Evolutionary conservation across 2,113 vertebrate species (phyloP).

Genomic region (Thomomys bottae): DNA sequence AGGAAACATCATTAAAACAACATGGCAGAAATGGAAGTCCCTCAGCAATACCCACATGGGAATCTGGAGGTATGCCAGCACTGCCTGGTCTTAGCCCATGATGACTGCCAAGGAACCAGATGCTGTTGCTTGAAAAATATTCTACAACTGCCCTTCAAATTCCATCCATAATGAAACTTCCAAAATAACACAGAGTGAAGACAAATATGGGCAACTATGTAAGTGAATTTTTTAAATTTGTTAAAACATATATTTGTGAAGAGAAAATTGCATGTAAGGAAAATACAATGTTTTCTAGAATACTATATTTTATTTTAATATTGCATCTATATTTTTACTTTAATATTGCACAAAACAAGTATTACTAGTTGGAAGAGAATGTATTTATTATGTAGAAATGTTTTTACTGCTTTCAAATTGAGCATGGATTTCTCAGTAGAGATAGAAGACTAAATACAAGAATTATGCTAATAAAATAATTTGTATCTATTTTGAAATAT

Average conservation of each 20-base stretch:
- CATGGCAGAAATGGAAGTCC: constrained; percentile 74
- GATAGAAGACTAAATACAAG: constrained; percentile 58
- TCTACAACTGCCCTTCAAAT: constrained; percentile 70
- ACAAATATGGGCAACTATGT: constrained; percentile 33
- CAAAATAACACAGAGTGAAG: constrained; percentile 54
- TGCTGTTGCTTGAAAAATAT: constrained; percentile 85
- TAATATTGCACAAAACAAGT: constrained; percentile 33
- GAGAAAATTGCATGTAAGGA: constrained; percentile 51
- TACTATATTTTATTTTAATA: background rate
- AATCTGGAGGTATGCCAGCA: constrained; percentile 74
- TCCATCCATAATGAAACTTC: constrained; percentile 65
- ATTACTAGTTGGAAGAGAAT: constrained; percentile 32
- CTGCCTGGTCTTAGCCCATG: constrained; percentile 67
- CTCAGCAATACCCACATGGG: constrained; percentile 77
- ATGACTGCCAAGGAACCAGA: constrained; percentile 85
- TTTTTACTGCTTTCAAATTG: constrained; percentile 46
- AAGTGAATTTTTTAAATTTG: constrained; percentile 42
- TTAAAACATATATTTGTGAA: constrained; percentile 48
- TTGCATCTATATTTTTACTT: background rate
- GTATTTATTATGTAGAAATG: background rate
- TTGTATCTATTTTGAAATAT: background rate
- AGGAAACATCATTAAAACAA: constrained; percentile 73
- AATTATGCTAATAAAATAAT: constrained; percentile 67
- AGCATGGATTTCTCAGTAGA: constrained; percentile 44
- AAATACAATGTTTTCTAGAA: constrained; percentile 45